These are phyloP conservation scores for Naja naja DNA, from an alignment of 2,113 vertebrate species.

Conservation along the genomic window DNA sequence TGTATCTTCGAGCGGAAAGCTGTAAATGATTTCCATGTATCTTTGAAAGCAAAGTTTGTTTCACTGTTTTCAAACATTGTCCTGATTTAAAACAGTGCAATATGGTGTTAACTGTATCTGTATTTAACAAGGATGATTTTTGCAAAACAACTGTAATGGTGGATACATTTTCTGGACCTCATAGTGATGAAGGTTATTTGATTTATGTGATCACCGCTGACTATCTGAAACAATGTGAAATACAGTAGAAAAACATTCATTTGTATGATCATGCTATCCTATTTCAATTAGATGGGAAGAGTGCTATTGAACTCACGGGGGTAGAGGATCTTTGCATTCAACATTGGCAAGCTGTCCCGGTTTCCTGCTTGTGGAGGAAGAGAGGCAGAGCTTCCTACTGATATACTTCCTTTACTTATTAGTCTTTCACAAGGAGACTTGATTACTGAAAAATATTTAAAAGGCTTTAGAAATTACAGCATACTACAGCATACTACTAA, in stretches of 20 bases:
- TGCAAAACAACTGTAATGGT: not conserved
- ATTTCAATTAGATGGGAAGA: not conserved
- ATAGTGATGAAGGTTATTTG: not conserved
- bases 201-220: not conserved
- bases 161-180: not conserved
- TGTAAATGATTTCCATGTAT: not conserved
- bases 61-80: not conserved
- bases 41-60: not conserved
- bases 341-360: slow-evolving; percentile 83
- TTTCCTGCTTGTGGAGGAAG: slow-evolving; percentile 85
- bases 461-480: not conserved
- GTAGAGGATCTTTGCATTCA: slow-evolving; percentile 89
- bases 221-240: not conserved
- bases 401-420: slow-evolving; percentile 83
- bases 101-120: not conserved
- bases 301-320: slow-evolving; percentile 75
- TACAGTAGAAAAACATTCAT: not conserved
- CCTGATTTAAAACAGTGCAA: not conserved
- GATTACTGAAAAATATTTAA: slow-evolving; percentile 69
- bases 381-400: slow-evolving; percentile 81
- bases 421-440: slow-evolving; percentile 89
- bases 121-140: not conserved
- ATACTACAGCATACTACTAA: not conserved
- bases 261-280: not conserved
- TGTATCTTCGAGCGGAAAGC: not conserved